Evolutionary conservation across 2,888 invertebrate species (phyloP).

Genomic region (Callosobruchus maculatus): DNA sequence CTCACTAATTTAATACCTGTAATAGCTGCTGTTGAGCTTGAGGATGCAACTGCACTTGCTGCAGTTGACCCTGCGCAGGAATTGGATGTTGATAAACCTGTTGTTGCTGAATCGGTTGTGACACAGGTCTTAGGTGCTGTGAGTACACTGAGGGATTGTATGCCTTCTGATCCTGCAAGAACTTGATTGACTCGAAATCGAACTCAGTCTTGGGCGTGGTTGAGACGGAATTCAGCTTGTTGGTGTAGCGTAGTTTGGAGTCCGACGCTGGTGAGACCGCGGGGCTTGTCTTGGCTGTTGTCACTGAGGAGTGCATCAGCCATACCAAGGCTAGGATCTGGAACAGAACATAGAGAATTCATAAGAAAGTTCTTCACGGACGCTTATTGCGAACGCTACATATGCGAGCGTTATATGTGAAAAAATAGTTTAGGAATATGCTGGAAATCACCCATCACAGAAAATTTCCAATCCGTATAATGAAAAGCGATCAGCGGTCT

Average conservation of each 20-base stretch:
- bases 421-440: no score
- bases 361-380: no score
- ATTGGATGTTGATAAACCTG: conserved; percentile 16
- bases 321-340: conserved; percentile 8
- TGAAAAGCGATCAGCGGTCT: no score
- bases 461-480: no score
- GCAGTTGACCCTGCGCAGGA: conserved; percentile 13
- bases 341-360: conserved; percentile 2
- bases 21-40: conserved; percentile 13
- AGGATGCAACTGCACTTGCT: conserved; percentile 15
- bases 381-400: no score
- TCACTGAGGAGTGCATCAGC: neutral
- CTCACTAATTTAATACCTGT: neutral
- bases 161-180: neutral
- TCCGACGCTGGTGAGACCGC: neutral
- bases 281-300: conserved; percentile 9
- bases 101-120: conserved; percentile 27
- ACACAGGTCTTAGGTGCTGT: neutral
- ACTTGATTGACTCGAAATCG: conserved; percentile 3
- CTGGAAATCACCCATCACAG: no score
- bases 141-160: neutral
- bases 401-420: no score
- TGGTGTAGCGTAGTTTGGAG: conserved; percentile 3
- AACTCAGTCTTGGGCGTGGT: conserved; percentile 10
- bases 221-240: conserved; percentile 7